Conservation (phyloP, 2,113 vertebrate genomes). For the Chlorocebus sabaeus region DNA sequence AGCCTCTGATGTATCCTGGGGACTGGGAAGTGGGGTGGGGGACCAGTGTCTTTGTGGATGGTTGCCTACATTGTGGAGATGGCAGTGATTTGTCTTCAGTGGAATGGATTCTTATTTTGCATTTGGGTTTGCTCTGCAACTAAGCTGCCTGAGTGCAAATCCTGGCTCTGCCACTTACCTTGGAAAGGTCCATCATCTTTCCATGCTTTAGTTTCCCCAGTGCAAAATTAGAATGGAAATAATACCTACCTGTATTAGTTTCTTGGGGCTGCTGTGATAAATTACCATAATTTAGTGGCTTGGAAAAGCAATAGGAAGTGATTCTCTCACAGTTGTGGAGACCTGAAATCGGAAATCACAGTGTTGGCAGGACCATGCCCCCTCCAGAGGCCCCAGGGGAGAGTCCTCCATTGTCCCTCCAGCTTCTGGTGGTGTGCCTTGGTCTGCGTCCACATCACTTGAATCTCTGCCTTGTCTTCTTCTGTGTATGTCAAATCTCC, state of each 20-base stretch:
- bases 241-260: background rate
- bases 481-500: background rate
- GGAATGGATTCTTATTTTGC: background rate
- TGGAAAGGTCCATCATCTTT: background rate
- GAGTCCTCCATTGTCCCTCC: background rate
- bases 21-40: background rate
- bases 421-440: background rate
- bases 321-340: background rate
- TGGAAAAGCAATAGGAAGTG: background rate
- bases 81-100: background rate
- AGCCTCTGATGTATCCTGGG: background rate
- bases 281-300: background rate
- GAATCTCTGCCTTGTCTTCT: background rate
- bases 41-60: background rate
- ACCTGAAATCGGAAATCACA: background rate
- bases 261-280: background rate
- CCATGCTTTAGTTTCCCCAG: background rate
- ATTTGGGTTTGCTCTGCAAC: background rate
- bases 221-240: background rate
- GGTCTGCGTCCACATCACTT: background rate
- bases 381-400: background rate
- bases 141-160: background rate
- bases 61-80: background rate
- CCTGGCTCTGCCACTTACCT: background rate
- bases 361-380: background rate